These are phyloP conservation scores for Zaprionus ornatus DNA, from an alignment of 1,140 invertebrate species.

Conservation along the genomic window DNA sequence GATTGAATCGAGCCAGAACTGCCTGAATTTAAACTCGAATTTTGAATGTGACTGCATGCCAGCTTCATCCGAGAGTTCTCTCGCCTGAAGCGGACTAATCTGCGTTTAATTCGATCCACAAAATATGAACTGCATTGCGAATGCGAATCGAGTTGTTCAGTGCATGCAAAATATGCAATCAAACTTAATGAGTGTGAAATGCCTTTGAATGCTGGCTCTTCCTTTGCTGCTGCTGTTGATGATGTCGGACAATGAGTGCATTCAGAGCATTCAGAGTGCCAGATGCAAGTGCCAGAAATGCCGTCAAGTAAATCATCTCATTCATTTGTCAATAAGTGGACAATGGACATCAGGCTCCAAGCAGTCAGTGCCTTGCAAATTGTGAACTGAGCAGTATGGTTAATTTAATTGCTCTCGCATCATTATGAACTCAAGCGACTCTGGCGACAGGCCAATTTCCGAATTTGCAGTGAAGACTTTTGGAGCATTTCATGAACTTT, in stretches of 20 bases:
- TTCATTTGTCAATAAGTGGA: constrained; percentile 78
- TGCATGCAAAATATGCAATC: constrained; percentile 70
- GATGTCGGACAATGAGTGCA: constrained; percentile 18
- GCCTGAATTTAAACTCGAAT: neutral
- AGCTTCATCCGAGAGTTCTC: neutral
- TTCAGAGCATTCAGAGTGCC: constrained; percentile 38
- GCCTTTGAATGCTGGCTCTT: constrained; percentile 42
- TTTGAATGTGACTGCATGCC: neutral
- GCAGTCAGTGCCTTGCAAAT: neutral
- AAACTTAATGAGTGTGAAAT: constrained; percentile 79
- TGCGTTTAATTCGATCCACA: neutral
- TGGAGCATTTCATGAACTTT: neutral
- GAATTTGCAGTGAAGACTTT: neutral
- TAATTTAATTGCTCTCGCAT: neutral
- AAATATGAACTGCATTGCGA: neutral
- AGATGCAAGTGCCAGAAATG: constrained; percentile 39
- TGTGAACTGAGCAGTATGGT: neutral
- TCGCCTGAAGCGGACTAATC: neutral
- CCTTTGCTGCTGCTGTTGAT: constrained; percentile 1
- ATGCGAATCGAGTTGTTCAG: no score
- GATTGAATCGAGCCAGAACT: neutral
- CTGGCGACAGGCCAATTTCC: neutral
- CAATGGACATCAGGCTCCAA: constrained; percentile 47
- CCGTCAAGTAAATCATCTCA: constrained; percentile 67
- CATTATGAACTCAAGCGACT: neutral